These are phyloP conservation scores for Phodopus roborovskii DNA, from an alignment of 2,113 vertebrate species.

Conservation along the genomic window DNA sequence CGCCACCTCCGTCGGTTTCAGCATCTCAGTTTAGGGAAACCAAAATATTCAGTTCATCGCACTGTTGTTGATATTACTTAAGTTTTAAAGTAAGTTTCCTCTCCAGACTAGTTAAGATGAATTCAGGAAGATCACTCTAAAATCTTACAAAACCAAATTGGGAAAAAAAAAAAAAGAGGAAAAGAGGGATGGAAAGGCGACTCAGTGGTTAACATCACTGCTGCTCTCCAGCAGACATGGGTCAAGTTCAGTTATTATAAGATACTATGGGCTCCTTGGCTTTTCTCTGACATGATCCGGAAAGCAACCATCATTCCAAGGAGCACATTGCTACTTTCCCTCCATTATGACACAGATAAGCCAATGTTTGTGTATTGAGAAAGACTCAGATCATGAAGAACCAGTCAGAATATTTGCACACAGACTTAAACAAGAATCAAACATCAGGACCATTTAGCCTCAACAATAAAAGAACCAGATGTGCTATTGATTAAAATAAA, in stretches of 20 bases:
- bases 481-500: neutral
- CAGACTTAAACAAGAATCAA: neutral
- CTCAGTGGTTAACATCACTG: no score
- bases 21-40: neutral
- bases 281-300: neutral
- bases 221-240: no score
- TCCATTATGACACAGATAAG: neutral
- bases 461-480: neutral
- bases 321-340: neutral
- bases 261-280: neutral
- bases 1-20: neutral
- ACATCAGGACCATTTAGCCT: neutral
- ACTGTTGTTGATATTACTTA: neutral
- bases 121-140: no score
- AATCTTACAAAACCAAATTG: no score
- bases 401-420: neutral
- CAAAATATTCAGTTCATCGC: no score
- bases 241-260: neutral
- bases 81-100: neutral
- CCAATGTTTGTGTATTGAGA: neutral
- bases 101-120: neutral
- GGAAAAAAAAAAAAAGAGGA: no score
- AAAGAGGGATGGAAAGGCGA: no score
- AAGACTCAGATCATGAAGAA: no score
- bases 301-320: neutral